Evolutionary conservation across 1,140 invertebrate species (phyloP), one percentile per base, ranked within the genome.

Genomic region (Drosophila truncata): DNA sequence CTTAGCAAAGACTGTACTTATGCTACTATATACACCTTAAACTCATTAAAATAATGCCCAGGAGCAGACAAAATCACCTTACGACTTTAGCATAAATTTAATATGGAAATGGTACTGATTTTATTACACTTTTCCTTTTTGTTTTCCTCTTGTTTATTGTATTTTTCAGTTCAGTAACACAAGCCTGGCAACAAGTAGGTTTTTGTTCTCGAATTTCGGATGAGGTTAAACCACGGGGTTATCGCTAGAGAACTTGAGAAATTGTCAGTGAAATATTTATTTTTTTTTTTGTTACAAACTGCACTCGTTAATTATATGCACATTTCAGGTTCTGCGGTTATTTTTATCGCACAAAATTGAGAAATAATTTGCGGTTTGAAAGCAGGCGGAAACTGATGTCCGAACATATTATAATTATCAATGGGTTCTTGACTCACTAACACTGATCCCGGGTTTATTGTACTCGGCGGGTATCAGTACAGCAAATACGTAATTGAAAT

Each of bases 51-150:
- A 23, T 42, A 35, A 61, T 25, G 50, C 31, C n/a, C 33, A 42
- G 37, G 10, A 39, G 9, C 41, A 31, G 67, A 54, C 33, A 41
- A 64, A 41, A 63, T 67, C 73, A 77, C 74, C 74, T 60, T 55
- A 69, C 42, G 74, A 69, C 73, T 69, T 42, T 44, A 60, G 85
- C 71, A 88, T 88, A 85, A 29, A 88, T 90, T 88, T 58, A 2
- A 52, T 79, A 88, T 88, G 80, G 60, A 79, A 88, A 90, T 88
- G 60, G 4, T 41, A 65, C 42, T 31, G 52, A 63, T 44, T 62
- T 49, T 42, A 42, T 42, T 63, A n/a, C 29, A 70, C 62, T 58
- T 65, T 49, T 75, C 23, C 41, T 55, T 33, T 16, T 50, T 29
- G 9, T 41, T 39, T 54, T 59, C 39, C 23, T 35, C 9, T 44